Conservation (phyloP, 2,888 invertebrate species). For the Campopleginae sp. region DNA sequence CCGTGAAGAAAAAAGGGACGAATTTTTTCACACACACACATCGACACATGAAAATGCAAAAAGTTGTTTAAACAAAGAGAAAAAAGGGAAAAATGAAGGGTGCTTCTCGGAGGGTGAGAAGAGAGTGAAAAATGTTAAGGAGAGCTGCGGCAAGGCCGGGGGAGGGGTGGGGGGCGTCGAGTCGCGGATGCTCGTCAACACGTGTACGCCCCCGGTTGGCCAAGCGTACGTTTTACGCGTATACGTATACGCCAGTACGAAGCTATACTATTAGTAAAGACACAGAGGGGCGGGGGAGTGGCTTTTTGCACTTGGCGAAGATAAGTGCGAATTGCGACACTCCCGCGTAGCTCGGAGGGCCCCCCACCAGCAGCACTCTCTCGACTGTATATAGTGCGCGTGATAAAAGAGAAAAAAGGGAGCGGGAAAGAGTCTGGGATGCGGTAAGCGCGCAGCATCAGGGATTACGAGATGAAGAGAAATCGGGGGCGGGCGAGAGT, state of each 20-base stretch:
- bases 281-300: slow-evolving; percentile 4
- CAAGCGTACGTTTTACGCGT: neutral
- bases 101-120: neutral
- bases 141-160: no score
- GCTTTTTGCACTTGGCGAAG: slow-evolving; percentile 87
- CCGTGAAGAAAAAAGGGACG: no score
- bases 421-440: neutral
- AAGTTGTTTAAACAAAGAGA: neutral
- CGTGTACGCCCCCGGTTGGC: slow-evolving; percentile 8
- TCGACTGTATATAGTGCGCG: no score
- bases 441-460: slow-evolving; percentile 6
- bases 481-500: slow-evolving; percentile 34
- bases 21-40: no score
- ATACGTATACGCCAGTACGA: no score
- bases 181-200: no score
- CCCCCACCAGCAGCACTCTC: slow-evolving; percentile 76
- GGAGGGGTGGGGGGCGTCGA: no score
- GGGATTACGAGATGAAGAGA: slow-evolving; percentile 26
- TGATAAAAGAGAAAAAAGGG: neutral
- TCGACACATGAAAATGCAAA: no score
- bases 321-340: slow-evolving; percentile 89
- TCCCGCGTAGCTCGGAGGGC: slow-evolving; percentile 86
- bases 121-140: neutral
- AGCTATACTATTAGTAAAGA: slow-evolving; percentile 9
- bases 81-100: neutral